These are phyloP conservation scores for Recurvirostra avosetta DNA, from an alignment of 2,113 vertebrate genomes.

Conservation along the genomic window DNA sequence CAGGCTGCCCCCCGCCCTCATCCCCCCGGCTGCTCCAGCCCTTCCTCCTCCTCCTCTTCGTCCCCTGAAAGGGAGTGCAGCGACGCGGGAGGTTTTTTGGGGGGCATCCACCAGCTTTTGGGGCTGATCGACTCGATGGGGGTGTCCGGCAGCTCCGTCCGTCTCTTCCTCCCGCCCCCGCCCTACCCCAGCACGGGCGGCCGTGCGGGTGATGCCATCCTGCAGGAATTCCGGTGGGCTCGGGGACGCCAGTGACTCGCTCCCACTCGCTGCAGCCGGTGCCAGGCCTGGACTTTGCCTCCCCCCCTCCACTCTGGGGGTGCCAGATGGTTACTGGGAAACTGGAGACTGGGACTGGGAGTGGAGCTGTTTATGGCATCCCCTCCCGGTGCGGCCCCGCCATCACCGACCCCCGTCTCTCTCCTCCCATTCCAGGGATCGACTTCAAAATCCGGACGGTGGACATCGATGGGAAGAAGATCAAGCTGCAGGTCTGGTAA, in stretches of 20 bases:
- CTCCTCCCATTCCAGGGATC: constrained; percentile 75
- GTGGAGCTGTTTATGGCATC: background rate
- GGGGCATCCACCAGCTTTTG: background rate
- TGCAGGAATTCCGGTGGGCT: background rate
- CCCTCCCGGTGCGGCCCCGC: too few species aligned
- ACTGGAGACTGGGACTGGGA: background rate
- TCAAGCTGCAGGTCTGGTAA: constrained; percentile 96
- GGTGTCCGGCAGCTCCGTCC: background rate
- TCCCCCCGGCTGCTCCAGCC: background rate
- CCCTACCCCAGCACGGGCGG: too few species aligned
- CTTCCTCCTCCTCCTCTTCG: background rate
- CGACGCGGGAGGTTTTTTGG: background rate
- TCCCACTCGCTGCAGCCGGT: background rate
- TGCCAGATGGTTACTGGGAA: background rate
- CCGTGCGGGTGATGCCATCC: background rate
- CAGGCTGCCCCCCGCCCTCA: too few species aligned
- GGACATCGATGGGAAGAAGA: constrained; percentile 91
- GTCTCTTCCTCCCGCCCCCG: too few species aligned
- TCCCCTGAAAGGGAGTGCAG: too few species aligned
- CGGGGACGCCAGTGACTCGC: rapidly evolving
- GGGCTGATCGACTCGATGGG: too few species aligned
- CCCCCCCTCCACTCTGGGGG: too few species aligned
- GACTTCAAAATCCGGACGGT: constrained; percentile 96
- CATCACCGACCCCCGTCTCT: background rate
- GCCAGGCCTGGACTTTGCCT: background rate